A percentile compares a stretch with the other conserved stretches of the same genome.
phyloP scores from a whole-genome alignment of 2,797 vertebrate species.

The Mionectes olivaceus region DNA sequence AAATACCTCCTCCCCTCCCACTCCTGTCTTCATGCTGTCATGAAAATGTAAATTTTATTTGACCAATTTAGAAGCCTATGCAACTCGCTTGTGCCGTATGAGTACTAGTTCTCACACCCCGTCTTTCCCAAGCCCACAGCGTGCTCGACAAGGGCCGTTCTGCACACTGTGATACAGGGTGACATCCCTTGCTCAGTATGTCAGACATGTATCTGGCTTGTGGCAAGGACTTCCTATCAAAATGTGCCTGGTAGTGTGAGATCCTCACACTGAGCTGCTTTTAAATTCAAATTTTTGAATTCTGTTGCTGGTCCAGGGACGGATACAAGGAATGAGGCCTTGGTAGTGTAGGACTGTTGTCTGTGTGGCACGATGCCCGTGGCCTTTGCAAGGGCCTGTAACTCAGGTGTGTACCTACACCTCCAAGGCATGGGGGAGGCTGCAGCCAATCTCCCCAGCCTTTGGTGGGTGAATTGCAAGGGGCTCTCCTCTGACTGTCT shows the following conservation, averaged over 20 bases:
- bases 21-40: background rate
- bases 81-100: background rate
- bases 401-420: fast-evolving
- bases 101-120: background rate
- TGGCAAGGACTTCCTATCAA: background rate
- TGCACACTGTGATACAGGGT: fast-evolving
- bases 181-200: background rate
- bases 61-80: background rate
- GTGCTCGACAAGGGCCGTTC: background rate
- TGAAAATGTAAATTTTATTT: background rate
- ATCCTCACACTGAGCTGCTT: fast-evolving
- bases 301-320: fast-evolving
- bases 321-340: background rate
- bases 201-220: background rate
- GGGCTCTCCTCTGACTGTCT: fast-evolving
- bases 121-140: background rate
- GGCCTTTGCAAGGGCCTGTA: background rate
- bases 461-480: background rate
- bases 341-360: background rate
- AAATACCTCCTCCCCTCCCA: background rate
- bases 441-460: background rate
- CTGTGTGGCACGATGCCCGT: fast-evolving
- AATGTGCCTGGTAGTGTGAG: background rate
- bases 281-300: background rate
- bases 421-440: background rate